Percentiles rank a stretch among this genome's conserved stretches.
Conservation (phyloP, 2,113 vertebrate species). For the Danio rerio region DNA sequence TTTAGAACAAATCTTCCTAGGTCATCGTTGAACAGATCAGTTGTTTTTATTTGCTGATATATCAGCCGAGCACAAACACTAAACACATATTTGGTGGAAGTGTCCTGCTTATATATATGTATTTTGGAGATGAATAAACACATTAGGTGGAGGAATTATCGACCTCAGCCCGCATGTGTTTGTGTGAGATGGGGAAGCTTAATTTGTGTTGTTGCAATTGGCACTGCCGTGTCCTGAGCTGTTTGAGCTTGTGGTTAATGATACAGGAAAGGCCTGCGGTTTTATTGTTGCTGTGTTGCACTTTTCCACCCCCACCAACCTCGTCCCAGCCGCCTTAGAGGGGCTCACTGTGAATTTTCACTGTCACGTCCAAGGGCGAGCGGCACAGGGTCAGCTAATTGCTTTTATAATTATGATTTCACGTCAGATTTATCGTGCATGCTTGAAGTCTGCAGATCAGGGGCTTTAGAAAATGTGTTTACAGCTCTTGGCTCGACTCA, state of each 20-base stretch:
- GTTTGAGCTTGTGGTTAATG: conserved; percentile 78
- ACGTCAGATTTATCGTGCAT: conserved; percentile 84
- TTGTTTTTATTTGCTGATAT: background rate
- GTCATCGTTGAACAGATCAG: background rate
- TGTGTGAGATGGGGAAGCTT: background rate
- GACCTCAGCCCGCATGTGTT: background rate
- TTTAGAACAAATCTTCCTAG: background rate
- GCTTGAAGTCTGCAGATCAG: conserved; percentile 76
- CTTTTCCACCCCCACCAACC: conserved; percentile 62
- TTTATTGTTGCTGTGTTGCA: conserved; percentile 83
- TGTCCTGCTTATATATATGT: background rate
- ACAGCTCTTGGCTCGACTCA: conserved; percentile 74
- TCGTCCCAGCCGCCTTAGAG: conserved; percentile 72
- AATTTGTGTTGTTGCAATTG: conserved; percentile 59
- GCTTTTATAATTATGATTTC: conserved; percentile 87
- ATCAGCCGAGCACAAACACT: background rate
- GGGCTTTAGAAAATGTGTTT: conserved; percentile 77
- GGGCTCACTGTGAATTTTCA: conserved; percentile 80
- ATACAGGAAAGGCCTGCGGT: conserved; percentile 76
- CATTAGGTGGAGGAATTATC: background rate
- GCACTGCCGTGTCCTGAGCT: conserved; percentile 61
- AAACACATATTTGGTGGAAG: no score
- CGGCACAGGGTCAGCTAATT: conserved; percentile 84
- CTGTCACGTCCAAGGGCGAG: conserved; percentile 83
- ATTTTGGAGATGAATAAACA: conserved; percentile 11